phyloP scores from a whole-genome alignment of 2,113 vertebrate genomes.

The Pomatorhinus ruficollis region DNA sequence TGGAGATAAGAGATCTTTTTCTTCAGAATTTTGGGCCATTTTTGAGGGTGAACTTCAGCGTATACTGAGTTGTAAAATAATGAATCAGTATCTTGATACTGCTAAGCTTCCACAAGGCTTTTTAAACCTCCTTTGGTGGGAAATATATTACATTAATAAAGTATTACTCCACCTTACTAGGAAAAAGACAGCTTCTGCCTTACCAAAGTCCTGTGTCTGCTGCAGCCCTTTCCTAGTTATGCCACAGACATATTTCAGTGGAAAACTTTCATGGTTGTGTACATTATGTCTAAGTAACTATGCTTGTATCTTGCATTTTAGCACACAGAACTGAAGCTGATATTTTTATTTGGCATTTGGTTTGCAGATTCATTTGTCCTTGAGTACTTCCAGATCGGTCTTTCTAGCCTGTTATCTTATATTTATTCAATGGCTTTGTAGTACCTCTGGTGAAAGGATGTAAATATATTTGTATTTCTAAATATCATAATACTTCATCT shows the following conservation, averaged over 20 bases:
- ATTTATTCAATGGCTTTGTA: constrained; percentile 1
- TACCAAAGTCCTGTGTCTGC: neutral
- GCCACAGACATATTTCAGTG: neutral
- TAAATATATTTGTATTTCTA: constrained; percentile 16
- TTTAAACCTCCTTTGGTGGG: neutral
- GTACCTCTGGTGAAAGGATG: neutral
- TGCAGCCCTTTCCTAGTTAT: neutral
- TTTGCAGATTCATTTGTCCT: neutral
- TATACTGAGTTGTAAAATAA: neutral
- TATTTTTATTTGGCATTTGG: neutral
- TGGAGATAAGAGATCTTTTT: neutral
- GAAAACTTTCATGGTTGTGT: neutral
- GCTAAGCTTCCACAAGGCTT: neutral
- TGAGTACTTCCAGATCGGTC: neutral
- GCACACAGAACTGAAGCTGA: neutral
- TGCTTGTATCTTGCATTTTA: neutral
- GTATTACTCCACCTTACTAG: neutral
- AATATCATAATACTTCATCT: neutral
- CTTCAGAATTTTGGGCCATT: neutral
- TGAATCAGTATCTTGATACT: neutral
- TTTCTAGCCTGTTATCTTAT: neutral
- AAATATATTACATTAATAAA: neutral
- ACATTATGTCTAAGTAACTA: neutral
- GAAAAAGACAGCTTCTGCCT: neutral
- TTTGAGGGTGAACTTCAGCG: neutral